Evolutionary conservation across 2,888 invertebrate species (phyloP).

Genomic region (Tenthredo scrophulariae): DNA sequence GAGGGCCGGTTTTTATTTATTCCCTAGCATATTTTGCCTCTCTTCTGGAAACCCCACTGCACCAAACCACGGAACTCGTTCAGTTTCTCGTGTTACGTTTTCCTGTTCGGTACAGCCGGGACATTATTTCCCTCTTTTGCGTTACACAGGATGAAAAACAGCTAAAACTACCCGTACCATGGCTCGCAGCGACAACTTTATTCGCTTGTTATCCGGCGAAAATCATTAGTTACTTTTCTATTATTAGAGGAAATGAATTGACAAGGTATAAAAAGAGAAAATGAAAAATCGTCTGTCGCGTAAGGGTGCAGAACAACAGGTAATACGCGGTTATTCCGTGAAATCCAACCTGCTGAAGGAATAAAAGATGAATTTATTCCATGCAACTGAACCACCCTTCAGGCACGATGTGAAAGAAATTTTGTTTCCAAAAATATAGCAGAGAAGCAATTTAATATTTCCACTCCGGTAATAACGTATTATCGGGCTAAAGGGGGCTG

Average conservation of each 20-base stretch:
- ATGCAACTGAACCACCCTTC: neutral
- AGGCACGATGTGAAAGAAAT: neutral
- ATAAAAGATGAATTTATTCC: neutral
- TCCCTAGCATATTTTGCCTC: constrained; percentile 53
- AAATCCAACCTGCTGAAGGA: neutral
- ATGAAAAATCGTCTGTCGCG: neutral
- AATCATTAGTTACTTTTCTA: neutral
- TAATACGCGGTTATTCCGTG: neutral
- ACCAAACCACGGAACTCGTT: constrained; percentile 39
- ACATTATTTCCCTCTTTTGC: constrained; percentile 37
- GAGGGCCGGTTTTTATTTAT: constrained; percentile 68
- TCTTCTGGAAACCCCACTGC: constrained; percentile 24
- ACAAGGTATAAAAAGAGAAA: neutral
- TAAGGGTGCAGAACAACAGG: neutral
- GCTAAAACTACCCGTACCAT: constrained; percentile 3
- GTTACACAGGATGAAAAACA: constrained; percentile 34
- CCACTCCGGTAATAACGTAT: constrained; percentile 30
- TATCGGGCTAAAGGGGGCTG: neutral
- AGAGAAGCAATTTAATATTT: constrained; percentile 45
- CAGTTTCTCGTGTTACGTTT: constrained; percentile 31
- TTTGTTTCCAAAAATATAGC: constrained; percentile 9
- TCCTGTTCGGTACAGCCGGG: constrained; percentile 41
- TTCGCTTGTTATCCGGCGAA: neutral
- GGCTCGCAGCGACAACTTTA: neutral
- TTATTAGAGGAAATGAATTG: neutral